A percentile compares a stretch with the other conserved stretches of the same genome.
Evolutionary conservation across 2,797 vertebrate genomes (phyloP).

Genomic region (Poecilia velifera): DNA sequence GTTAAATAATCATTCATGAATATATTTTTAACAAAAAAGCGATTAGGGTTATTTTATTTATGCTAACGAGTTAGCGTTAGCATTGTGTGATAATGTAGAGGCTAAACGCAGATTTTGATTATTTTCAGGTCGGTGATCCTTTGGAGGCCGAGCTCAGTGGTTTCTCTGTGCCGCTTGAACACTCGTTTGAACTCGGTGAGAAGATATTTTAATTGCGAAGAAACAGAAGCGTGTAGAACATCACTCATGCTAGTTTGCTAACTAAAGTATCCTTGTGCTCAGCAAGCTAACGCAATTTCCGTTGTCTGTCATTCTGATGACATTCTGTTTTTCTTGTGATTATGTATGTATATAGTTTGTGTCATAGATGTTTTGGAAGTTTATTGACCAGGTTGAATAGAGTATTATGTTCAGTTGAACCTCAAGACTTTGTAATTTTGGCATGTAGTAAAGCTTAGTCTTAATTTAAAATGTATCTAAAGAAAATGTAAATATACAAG

Average conservation of each 20-base stretch:
- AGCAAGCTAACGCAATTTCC: neutral
- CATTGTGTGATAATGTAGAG: neutral
- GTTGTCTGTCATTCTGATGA: neutral
- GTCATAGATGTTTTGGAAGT: neutral
- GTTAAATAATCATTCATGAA: neutral
- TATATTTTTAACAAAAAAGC: neutral
- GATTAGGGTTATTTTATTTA: conserved; percentile 20
- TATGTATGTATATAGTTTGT: neutral
- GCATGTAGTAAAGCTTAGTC: neutral
- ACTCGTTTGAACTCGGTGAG: conserved; percentile 92
- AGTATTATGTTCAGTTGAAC: neutral
- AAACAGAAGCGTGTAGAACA: neutral
- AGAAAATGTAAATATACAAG: neutral
- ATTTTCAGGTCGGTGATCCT: conserved; percentile 77
- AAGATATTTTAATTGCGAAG: neutral
- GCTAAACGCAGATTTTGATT: conserved; percentile 49
- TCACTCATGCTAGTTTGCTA: conserved; percentile 13
- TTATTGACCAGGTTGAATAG: neutral
- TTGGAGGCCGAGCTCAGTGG: conserved; percentile 85
- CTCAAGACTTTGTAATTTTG: neutral
- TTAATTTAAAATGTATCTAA: neutral
- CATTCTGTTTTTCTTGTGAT: no score
- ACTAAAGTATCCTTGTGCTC: neutral
- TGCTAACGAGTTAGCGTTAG: conserved; percentile 47
- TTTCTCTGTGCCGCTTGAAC: conserved; percentile 86